Percentiles rank a stretch among this genome's conserved stretches.
These are phyloP conservation scores for Capreolus pygargus DNA, from an alignment of 2,113 vertebrate genomes.

Conservation along the genomic window DNA sequence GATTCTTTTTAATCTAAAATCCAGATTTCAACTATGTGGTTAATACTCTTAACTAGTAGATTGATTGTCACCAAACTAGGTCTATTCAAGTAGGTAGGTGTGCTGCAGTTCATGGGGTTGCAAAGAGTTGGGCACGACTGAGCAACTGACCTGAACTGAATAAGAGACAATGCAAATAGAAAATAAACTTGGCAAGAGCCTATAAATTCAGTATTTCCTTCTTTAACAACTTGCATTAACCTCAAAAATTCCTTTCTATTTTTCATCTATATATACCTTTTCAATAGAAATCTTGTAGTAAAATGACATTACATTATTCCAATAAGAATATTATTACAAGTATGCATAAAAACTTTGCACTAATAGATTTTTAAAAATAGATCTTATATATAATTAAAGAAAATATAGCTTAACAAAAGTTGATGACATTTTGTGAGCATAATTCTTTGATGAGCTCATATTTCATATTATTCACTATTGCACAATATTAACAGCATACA, in stretches of 20 bases:
- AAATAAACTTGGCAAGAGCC: neutral
- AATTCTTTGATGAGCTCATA: neutral
- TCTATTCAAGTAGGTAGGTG: neutral
- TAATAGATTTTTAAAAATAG: conserved; percentile 3
- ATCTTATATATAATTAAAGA: neutral
- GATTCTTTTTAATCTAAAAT: neutral
- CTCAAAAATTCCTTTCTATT: neutral
- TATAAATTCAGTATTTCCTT: neutral
- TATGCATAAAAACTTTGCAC: neutral
- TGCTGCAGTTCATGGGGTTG: neutral
- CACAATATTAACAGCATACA: conserved; percentile 20
- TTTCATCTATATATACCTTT: neutral
- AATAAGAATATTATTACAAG: neutral
- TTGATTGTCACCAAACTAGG: neutral
- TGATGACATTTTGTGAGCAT: neutral
- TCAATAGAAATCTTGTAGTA: neutral
- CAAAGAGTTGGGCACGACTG: neutral
- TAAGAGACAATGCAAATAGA: neutral
- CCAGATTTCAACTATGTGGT: neutral
- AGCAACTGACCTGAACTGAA: neutral
- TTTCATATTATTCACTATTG: neutral
- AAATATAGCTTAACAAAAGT: conserved; percentile 32
- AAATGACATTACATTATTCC: neutral
- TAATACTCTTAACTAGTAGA: neutral
- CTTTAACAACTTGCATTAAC: neutral